Percentiles rank a stretch among this genome's conserved stretches.
Evolutionary conservation across 2,113 vertebrate genomes (phyloP).

Genomic region (Anoplopoma fimbria): DNA sequence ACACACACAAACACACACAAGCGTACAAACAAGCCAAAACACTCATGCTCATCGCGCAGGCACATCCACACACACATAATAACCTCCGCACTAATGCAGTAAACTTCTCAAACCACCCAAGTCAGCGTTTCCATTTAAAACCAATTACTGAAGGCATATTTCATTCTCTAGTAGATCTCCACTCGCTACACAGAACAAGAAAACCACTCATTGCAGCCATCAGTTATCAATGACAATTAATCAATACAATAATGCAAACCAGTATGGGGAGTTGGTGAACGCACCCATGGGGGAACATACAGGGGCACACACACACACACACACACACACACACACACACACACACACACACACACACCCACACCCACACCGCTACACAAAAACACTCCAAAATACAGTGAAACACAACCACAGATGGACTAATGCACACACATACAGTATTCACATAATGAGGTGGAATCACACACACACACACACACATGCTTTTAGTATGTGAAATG

Average conservation of each 20-base stretch:
- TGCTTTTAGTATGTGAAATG: conserved; percentile 7
- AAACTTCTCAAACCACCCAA: conserved; percentile 59
- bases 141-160: conserved; percentile 76
- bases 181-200: conserved; percentile 71
- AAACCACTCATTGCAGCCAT: conserved; percentile 71
- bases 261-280: conserved; percentile 47
- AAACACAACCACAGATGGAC: neutral
- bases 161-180: conserved; percentile 77
- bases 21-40: conserved; percentile 6
- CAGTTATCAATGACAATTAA: conserved; percentile 75
- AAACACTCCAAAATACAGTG: conserved; percentile 1
- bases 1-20: conserved; percentile 24
- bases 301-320: neutral
- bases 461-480: neutral
- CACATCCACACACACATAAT: conserved; percentile 38
- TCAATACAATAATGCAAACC: conserved; percentile 74
- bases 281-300: conserved; percentile 47
- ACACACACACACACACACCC: neutral
- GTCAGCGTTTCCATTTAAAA: conserved; percentile 78
- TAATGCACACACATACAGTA: neutral
- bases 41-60: conserved; percentile 25
- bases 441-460: neutral
- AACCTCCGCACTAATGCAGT: conserved; percentile 59
- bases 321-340: neutral
- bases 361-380: neutral